phyloP scores from a whole-genome alignment of 1,140 invertebrate species.

The Trissolcus basalis region DNA sequence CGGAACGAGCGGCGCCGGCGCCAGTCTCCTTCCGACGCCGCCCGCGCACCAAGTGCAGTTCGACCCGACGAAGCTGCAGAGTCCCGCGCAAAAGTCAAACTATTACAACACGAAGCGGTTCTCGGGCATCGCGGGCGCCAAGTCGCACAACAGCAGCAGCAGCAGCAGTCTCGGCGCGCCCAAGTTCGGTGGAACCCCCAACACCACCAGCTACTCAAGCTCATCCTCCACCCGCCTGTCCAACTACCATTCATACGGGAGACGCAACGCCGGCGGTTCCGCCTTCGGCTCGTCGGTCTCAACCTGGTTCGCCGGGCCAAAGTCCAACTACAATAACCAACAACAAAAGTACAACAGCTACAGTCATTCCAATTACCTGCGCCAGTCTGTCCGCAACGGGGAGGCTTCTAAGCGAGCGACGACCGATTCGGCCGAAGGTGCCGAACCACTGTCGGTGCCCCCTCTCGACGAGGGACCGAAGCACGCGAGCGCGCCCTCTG shows the following conservation, averaged over 20 bases:
- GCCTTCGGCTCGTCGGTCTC: slow-evolving; percentile 37
- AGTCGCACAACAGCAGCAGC: slow-evolving; percentile 13
- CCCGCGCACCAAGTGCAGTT: slow-evolving; percentile 48
- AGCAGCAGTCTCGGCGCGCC: not conserved
- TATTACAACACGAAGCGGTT: slow-evolving; percentile 4
- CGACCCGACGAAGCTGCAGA: not conserved
- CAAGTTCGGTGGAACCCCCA: slow-evolving; percentile 29
- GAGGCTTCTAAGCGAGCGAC: not conserved
- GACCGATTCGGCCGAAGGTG: too few species aligned
- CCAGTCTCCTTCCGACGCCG: slow-evolving; percentile 69
- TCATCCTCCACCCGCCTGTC: slow-evolving; percentile 21
- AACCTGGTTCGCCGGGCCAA: slow-evolving; percentile 49
- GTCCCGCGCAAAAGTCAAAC: not conserved
- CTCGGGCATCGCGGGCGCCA: not conserved
- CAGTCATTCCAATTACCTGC: slow-evolving; percentile 17
- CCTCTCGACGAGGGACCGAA: slow-evolving; percentile 8
- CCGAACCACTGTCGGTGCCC: too few species aligned
- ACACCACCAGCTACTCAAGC: slow-evolving; percentile 8
- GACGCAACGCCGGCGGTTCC: slow-evolving; percentile 22
- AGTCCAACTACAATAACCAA: slow-evolving; percentile 19
- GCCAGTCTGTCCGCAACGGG: not conserved
- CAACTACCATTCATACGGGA: slow-evolving; percentile 36
- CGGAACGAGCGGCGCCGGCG: slow-evolving; percentile 48
- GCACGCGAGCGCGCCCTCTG: not conserved
- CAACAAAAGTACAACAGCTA: slow-evolving; percentile 9